These are phyloP conservation scores for Diadegma fenestrale DNA, from an alignment of 2,888 invertebrate genomes.

Conservation along the genomic window DNA sequence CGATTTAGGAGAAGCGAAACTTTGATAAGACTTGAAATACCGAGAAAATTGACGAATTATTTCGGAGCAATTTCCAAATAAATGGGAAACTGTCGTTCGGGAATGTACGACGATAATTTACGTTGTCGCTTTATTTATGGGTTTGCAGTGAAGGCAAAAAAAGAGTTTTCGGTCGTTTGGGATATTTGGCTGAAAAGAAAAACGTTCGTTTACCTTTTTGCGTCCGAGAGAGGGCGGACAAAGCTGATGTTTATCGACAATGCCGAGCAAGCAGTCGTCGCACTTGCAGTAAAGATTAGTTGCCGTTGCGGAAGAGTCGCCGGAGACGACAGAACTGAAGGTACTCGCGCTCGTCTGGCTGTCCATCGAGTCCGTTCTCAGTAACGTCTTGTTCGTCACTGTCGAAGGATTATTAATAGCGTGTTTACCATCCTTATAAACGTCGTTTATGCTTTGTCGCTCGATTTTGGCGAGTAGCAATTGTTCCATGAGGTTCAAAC, in stretches of 20 bases:
- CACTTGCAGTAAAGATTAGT: constrained; percentile 91
- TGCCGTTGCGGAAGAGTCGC: constrained; percentile 87
- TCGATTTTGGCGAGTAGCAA: constrained; percentile 94
- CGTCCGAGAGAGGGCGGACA: constrained; percentile 74
- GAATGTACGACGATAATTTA: constrained; percentile 4
- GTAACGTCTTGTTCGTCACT: constrained; percentile 83
- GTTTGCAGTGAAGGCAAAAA: not conserved
- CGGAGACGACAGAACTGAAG: constrained; percentile 88
- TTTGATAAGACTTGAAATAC: not conserved
- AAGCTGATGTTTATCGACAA: constrained; percentile 89
- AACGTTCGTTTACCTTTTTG: constrained; percentile 80
- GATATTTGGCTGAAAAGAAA: not conserved
- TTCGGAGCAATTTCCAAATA: not conserved
- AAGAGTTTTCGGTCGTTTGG: not conserved
- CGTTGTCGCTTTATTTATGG: not conserved
- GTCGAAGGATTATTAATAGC: constrained; percentile 45
- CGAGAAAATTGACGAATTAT: not conserved
- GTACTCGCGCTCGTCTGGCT: constrained; percentile 87
- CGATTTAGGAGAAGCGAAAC: not conserved
- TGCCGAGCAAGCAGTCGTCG: constrained; percentile 93
- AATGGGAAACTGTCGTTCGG: not conserved
- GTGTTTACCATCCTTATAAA: constrained; percentile 71
- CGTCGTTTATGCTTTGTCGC: constrained; percentile 85
- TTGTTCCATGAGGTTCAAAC: constrained; percentile 89
- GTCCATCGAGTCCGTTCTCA: constrained; percentile 92